Base-by-base conservation (phyloP, 2,888 invertebrate genomes). In the Acronicta psi region DNA sequence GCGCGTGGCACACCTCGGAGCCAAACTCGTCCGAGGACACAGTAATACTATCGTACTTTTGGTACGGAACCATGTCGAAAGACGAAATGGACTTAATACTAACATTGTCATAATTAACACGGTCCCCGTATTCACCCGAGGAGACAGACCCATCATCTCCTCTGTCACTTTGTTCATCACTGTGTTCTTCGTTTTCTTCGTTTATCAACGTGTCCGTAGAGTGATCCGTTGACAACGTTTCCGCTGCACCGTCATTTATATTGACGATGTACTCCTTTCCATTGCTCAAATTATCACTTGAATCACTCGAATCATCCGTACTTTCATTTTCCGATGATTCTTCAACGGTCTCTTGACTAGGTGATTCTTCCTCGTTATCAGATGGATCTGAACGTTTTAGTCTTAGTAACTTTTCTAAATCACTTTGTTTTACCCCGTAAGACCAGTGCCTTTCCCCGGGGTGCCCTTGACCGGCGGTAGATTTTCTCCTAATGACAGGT, bases 1-100 rank as follows among this genome's bases (percentile, higher is more conserved):
- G 93, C 37, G 91, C 93, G 68, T 93, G 93, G 77, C 93, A 94
- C 77, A 93, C 89, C 82, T 94, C 94, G 7, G 94, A 93, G 60
- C 94, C 94, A 56, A 91, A 94, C 81, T 94, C 94, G 73, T 94
- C 94, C 11, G 94, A 94, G 37, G 93, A 94, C 73, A 94, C 92
- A 57, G 94, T 94, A 75, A 94, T 93, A 80, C 93, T 93, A 78
- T 94, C 94, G 78, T 94, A 93, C 79, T 91, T 92, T 79, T 93
- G 93, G 79, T 93, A 93, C 34, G 93, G 94, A 68, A 93, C 90
- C 93, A 93, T 93, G 75, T 94, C 94, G 56, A 94, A 89, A 11
- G 94, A 94, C 13, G 94, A 94, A 79, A 94, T 90, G 6, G 93
- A 94, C 69, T 93, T 93, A 82, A 93, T 93, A 82, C 94, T 94